Evolutionary conservation across 2,113 vertebrate species (phyloP), one percentile per base, ranked within the genome.

Genomic region (Leuciscus idus): DNA sequence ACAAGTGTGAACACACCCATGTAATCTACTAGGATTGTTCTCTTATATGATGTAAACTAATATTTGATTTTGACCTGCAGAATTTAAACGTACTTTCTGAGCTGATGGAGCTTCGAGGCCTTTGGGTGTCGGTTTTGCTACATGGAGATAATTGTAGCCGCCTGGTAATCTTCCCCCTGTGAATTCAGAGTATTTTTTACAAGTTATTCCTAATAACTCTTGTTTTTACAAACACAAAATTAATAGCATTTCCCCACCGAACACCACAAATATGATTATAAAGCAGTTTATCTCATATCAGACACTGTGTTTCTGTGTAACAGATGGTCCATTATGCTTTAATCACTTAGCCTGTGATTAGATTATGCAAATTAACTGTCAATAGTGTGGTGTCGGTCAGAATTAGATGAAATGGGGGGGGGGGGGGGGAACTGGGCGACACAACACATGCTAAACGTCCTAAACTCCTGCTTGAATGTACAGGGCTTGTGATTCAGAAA

Each of bases 101-200:
- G 28, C 62, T 19, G 57, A 43, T 80, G 61, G 23, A 30, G 70
- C 4, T 26, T 1, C 4, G 4, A 36, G 1, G n/a, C 61, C 4
- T 17, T 91, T 87, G 6, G 95, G 72, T 39, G 91, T 89, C 2
- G 98, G 97, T 91, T 96, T 97, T 84, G 93, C 89, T 48, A 97
- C 33, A 23, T 96, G 95, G 83, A 99, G 93, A 86, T 97, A 99
- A 91, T 96, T 84, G 59, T 93, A 96, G 62, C 95, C 94, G 84
- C 97, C 97, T 46, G 98, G 98, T 87, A 99, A 93, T 85, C 92
- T 89, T 74, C 96, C 97, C 88, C 95, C 98, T 99, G 90, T 84
- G 61, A 62, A 89, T 66, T 83, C 1, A 62, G 61, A 81, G 57
- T 64, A 68, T n/a, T 30, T 79, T 43, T 10, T 28, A 11, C 4